phyloP scores from a whole-genome alignment of 1,140 invertebrate genomes.

The Drosophila ohnishii region DNA sequence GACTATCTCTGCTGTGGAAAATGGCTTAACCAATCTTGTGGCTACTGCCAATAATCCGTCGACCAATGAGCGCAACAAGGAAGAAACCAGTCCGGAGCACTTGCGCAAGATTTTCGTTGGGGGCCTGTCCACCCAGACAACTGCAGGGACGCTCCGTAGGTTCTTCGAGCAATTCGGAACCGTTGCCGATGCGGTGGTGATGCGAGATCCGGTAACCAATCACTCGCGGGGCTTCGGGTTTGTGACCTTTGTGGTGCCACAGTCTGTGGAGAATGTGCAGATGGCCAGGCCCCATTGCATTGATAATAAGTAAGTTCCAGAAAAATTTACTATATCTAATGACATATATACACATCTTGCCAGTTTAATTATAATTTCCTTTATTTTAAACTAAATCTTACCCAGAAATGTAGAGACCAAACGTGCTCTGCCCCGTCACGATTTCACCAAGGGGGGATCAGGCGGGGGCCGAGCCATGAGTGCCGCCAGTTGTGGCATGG shows the following conservation, averaged over 20 bases:
- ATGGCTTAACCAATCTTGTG: not conserved
- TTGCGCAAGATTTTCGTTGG: conserved; percentile 75
- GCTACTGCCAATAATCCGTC: not conserved
- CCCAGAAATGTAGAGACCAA: conserved; percentile 96
- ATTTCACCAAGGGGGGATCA: conserved; percentile 89
- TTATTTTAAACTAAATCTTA: not conserved
- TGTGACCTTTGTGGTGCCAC: conserved; percentile 49
- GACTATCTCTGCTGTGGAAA: not conserved
- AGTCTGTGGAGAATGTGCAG: conserved; percentile 63
- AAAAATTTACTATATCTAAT: not conserved
- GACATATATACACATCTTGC: not conserved
- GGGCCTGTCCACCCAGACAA: conserved; percentile 52
- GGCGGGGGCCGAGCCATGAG: not conserved
- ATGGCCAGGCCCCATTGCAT: conserved; percentile 52
- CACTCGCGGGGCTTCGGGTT: conserved; percentile 69
- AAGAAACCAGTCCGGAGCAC: conserved; percentile 38
- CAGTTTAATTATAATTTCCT: not conserved
- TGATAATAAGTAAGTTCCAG: conserved; percentile 82
- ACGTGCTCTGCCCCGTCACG: conserved; percentile 95
- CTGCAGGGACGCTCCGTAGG: conserved; percentile 34
- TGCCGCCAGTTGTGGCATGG: conserved; percentile 85
- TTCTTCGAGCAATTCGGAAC: conserved; percentile 58
- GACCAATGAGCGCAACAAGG: not conserved
- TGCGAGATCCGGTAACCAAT: conserved; percentile 64
- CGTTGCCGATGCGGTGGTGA: conserved; percentile 62